These are phyloP conservation scores for Takifugu bimaculatus DNA, from an alignment of 2,113 vertebrate species.

Conservation along the genomic window DNA sequence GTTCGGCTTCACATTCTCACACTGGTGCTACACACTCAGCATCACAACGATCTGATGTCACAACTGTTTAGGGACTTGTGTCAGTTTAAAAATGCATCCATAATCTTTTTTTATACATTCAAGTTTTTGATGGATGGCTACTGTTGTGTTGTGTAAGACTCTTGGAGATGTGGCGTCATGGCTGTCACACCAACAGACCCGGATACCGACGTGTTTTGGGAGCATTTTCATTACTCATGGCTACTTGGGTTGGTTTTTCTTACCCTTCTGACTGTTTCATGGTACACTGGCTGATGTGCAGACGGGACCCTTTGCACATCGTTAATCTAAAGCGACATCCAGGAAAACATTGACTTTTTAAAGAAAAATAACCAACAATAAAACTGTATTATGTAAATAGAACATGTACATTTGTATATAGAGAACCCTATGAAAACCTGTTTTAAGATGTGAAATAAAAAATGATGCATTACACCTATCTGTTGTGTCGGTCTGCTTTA, in stretches of 20 bases:
- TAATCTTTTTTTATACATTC: neutral
- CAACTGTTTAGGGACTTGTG: neutral
- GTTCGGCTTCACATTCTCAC: neutral
- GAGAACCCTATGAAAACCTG: constrained; percentile 67
- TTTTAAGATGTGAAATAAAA: constrained; percentile 67
- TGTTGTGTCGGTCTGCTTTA: constrained; percentile 3
- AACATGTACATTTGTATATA: constrained; percentile 76
- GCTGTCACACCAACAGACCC: neutral
- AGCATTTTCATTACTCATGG: constrained; percentile 30
- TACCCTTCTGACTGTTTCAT: constrained; percentile 18
- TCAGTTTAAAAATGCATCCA: neutral
- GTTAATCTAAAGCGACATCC: constrained; percentile 45
- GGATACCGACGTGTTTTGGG: constrained; percentile 9
- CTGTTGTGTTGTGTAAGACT: neutral
- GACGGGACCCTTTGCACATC: constrained; percentile 23
- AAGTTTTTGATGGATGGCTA: neutral
- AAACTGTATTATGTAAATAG: constrained; percentile 57
- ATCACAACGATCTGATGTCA: too few relatives aligned
- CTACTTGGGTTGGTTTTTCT: constrained; percentile 9
- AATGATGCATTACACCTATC: constrained; percentile 35
- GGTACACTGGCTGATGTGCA: constrained; percentile 56
- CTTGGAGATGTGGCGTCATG: neutral
- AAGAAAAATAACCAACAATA: neutral
- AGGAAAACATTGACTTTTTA: constrained; percentile 19
- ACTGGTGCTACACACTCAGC: neutral